Conservation (phyloP, 2,113 vertebrate genomes). For the Haliaeetus leucogaster region DNA sequence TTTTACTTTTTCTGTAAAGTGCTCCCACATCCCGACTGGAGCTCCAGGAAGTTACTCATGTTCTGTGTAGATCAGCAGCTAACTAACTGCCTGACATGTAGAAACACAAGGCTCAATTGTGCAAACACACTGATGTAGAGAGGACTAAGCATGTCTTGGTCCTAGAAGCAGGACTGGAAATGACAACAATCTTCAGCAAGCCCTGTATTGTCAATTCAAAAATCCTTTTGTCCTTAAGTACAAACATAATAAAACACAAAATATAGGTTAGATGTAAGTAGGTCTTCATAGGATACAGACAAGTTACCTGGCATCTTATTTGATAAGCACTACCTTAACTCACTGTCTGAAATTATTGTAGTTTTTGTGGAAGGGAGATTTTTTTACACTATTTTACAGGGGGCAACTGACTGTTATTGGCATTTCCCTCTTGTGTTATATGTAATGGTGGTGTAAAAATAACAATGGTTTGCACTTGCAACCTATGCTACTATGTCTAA, state of each 20-base stretch:
- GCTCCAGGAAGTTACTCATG: not conserved
- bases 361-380: not conserved
- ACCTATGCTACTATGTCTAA: not conserved
- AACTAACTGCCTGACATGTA: not conserved
- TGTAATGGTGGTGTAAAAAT: not conserved
- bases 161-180: not conserved
- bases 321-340: not conserved
- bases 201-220: not conserved
- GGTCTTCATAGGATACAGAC: not conserved
- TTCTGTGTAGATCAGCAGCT: not conserved
- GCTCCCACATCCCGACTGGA: rapidly evolving
- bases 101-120: not conserved
- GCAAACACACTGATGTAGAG: not conserved
- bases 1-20: not conserved
- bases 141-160: not conserved
- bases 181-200: not conserved
- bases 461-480: not conserved
- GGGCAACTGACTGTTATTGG: not conserved
- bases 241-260: not conserved
- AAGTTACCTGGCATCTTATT: not conserved
- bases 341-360: not conserved
- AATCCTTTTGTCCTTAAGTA: not conserved
- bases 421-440: not conserved
- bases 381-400: not conserved
- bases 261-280: not conserved